phyloP scores from a whole-genome alignment of 2,113 vertebrate species.

The Cisticola juncidis region DNA sequence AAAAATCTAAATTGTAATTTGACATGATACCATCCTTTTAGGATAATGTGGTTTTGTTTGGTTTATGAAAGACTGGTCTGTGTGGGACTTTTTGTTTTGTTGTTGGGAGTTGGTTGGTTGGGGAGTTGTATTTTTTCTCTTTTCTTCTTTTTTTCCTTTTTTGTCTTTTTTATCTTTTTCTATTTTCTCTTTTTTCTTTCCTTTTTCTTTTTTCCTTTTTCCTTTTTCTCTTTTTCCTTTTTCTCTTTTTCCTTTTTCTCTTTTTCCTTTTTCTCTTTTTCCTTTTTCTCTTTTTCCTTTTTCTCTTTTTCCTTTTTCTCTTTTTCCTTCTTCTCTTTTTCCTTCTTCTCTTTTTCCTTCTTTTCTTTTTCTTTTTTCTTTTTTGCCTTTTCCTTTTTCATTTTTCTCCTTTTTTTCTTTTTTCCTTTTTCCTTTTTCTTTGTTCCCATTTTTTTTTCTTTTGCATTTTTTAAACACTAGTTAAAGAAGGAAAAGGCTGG shows the following conservation, averaged over 20 bases:
- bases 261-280: too few species aligned
- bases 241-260: too few species aligned
- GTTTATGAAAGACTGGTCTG: neutral
- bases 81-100: neutral
- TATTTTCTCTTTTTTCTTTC: too few species aligned
- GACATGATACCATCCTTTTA: neutral
- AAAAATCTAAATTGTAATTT: constrained; percentile 6
- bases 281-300: rapidly evolving
- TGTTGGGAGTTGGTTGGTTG: neutral
- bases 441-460: too few species aligned
- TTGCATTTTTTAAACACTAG: neutral
- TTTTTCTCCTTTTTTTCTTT: rapidly evolving
- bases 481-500: neutral
- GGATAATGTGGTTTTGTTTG: neutral
- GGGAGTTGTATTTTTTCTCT: too few species aligned
- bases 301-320: rapidly evolving
- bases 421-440: too few species aligned
- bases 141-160: rapidly evolving
- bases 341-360: too few species aligned
- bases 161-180: too few species aligned
- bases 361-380: neutral
- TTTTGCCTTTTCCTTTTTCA: rapidly evolving
- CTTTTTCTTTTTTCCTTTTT: too few species aligned
- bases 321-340: rapidly evolving
- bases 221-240: too few species aligned